Evolutionary conservation across 2,888 invertebrate genomes (phyloP), one percentile per base, ranked within the genome.

Genomic region (Hipparchia semele): DNA sequence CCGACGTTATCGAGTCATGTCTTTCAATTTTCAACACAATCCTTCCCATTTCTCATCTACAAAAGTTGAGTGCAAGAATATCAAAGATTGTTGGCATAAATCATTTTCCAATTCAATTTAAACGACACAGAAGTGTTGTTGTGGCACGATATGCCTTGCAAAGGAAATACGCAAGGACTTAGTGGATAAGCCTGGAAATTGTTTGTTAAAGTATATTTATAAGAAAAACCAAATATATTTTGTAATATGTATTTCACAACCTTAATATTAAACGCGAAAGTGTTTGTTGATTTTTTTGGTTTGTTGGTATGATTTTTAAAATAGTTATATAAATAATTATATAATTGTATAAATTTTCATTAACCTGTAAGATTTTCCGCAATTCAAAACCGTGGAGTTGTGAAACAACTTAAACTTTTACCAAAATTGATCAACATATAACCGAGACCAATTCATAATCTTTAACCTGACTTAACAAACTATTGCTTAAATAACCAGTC

Each of bases 51-150:
- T 87, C 85, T 53, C 85, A 84, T 87, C 86, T 83, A 84, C 83
- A 85, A 81, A 87, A 86, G 86, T 88, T 86, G 86, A 88, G 85
- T 87, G 88, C 87, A 84, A 87, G 86, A 86, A 87, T 87, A 83
- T 86, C 83, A 86, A 87, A 87, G 87, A 90, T 90, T 90, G 91
- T 90, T 85, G 86, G 86, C 86, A 88, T 90, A 91, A 92, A 92
- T 92, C 91, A 91, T 91, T 88, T 89, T 92, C 90, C 90, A 91
- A 92, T 92, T 91, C 90, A 90, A 91, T 92, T 91, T 92, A 89
- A 91, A 88, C 87, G 89, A 89, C 90, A 90, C 86, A 84, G 83
- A 49, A 84, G 86, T 84, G 87, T 87, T 89, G 87, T 90, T 88
- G 88, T 90, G 87, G 74, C 70, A 72, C 73, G 68, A 73, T 64